Evolutionary conservation across 2,888 invertebrate species (phyloP).

Genomic region (Oxytorus armatus): DNA sequence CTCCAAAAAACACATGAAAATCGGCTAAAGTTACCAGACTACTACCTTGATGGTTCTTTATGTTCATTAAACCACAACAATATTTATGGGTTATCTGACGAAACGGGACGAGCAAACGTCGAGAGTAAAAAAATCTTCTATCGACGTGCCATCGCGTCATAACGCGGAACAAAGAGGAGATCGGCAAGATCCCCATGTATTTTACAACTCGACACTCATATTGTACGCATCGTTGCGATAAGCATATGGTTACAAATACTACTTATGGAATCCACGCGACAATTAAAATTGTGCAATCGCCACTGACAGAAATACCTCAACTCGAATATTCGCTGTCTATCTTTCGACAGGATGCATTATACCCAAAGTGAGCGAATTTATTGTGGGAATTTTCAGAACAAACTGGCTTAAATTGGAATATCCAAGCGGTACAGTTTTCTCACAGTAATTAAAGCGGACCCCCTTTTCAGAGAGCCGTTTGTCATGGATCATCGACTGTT

Average conservation of each 20-base stretch:
- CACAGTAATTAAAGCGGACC: slow-evolving; percentile 65
- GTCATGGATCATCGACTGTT: slow-evolving; percentile 63
- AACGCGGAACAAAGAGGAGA: slow-evolving; percentile 27
- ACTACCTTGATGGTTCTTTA: too few species aligned
- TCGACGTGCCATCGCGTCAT: slow-evolving; percentile 18
- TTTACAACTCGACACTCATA: too few species aligned
- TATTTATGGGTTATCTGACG: too few species aligned
- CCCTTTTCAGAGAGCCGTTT: slow-evolving; percentile 12
- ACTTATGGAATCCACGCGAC: slow-evolving; percentile 10
- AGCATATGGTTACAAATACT: slow-evolving; percentile 29
- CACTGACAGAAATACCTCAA: slow-evolving; percentile 31
- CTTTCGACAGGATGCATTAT: slow-evolving; percentile 23
- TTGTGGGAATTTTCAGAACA: slow-evolving; percentile 65
- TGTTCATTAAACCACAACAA: too few species aligned
- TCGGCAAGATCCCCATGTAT: neutral
- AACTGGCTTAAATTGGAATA: slow-evolving; percentile 18
- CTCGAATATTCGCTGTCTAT: slow-evolving; percentile 13
- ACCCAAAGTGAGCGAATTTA: slow-evolving; percentile 46
- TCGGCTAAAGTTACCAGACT: too few species aligned
- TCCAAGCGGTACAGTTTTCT: slow-evolving; percentile 45
- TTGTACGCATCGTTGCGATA: slow-evolving; percentile 9
- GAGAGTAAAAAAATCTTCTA: slow-evolving; percentile 13
- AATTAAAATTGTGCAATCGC: slow-evolving; percentile 58
- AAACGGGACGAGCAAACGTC: too few species aligned
- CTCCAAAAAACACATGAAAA: too few species aligned